Conservation (phyloP, 2,113 vertebrate genomes). For the Ctenomys sociabilis region DNA sequence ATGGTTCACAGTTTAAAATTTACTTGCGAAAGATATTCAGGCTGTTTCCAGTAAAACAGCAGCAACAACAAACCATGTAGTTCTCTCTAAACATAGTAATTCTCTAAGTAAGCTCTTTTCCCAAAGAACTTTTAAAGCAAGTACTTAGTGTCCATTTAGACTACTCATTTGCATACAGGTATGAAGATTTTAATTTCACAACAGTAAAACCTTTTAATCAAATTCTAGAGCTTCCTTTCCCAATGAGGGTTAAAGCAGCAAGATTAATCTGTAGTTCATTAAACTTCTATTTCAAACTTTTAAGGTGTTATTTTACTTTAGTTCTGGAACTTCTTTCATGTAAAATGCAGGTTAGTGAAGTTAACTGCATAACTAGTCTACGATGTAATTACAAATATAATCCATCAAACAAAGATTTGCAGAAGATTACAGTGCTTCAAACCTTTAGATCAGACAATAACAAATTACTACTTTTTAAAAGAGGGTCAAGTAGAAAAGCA, state of each 20-base stretch:
- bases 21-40: not conserved
- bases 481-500: slow-evolving; percentile 47
- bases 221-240: slow-evolving; percentile 11
- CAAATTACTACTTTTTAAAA: slow-evolving; percentile 21
- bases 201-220: slow-evolving; percentile 16
- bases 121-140: not conserved
- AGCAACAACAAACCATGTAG: not conserved
- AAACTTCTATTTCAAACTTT: slow-evolving; percentile 25
- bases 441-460: slow-evolving; percentile 9
- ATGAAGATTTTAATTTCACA: not conserved
- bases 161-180: not conserved
- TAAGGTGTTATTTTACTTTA: slow-evolving; percentile 30
- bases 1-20: not conserved
- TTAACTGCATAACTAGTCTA: slow-evolving; percentile 37
- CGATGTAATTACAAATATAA: too few relatives aligned
- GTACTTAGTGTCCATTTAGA: not conserved
- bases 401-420: slow-evolving; percentile 18
- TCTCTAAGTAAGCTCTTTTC: not conserved
- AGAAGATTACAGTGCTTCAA: slow-evolving; percentile 42
- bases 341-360: not conserved
- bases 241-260: not conserved
- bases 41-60: not conserved
- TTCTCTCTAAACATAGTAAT: slow-evolving; percentile 45
- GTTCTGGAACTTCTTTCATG: slow-evolving; percentile 1
- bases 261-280: slow-evolving; percentile 29